Percentiles rank a stretch among this genome's conserved stretches.
These are phyloP conservation scores for Pandemis cinnamomeana DNA, from an alignment of 2,888 invertebrate species.

Conservation along the genomic window DNA sequence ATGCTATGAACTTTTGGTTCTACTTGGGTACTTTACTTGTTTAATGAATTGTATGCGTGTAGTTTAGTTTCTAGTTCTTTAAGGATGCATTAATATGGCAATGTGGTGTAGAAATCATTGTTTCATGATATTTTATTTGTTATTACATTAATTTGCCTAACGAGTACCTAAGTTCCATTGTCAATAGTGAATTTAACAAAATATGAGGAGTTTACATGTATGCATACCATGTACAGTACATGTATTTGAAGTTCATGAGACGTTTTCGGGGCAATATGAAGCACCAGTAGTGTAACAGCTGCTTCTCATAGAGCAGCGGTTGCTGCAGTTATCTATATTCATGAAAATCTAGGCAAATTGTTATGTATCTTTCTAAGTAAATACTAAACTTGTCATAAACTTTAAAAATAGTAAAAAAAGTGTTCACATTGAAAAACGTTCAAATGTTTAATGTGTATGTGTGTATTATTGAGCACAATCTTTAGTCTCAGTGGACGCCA, in stretches of 20 bases:
- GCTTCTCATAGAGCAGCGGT: background rate
- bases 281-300: background rate
- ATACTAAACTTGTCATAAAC: background rate
- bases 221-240: too few species aligned
- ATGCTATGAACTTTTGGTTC: background rate
- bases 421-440: conserved; percentile 1
- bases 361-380: background rate
- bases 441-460: conserved; percentile 1
- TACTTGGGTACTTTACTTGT: background rate
- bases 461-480: conserved; percentile 33
- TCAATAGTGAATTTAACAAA: too few species aligned
- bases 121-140: too few species aligned
- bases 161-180: too few species aligned
- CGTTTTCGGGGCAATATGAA: background rate
- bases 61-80: background rate
- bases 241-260: background rate
- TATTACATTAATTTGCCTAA: too few species aligned
- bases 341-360: background rate
- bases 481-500: conserved; percentile 54
- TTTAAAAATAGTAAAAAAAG: background rate
- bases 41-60: background rate
- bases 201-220: too few species aligned
- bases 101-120: too few species aligned
- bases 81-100: background rate
- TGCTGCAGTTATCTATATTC: background rate